These are phyloP conservation scores for Laticauda colubrina DNA, from an alignment of 2,113 vertebrate species.

Conservation along the genomic window DNA sequence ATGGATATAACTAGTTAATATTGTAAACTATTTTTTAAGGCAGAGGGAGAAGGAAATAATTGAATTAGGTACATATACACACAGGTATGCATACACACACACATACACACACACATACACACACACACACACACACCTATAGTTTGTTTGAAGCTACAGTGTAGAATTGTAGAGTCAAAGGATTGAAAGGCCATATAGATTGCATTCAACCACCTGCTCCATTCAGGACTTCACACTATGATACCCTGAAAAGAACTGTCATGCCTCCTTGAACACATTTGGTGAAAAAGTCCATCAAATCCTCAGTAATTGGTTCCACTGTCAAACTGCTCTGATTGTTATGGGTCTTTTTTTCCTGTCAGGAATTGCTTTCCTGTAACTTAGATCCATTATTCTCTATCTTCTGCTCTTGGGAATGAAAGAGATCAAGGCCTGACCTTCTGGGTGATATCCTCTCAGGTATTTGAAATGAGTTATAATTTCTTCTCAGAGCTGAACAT, in stretches of 20 bases:
- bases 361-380: background rate
- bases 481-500: background rate
- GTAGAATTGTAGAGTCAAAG: background rate
- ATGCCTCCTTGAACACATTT: background rate
- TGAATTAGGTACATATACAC: background rate
- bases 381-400: background rate
- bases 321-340: background rate
- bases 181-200: background rate
- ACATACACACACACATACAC: accelerated
- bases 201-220: background rate
- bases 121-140: background rate
- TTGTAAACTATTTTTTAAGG: background rate
- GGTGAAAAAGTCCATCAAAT: background rate
- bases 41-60: background rate
- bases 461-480: background rate
- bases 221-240: background rate
- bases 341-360: background rate
- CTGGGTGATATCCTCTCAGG: background rate
- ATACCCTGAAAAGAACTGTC: background rate
- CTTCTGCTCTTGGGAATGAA: background rate
- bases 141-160: background rate
- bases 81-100: background rate
- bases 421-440: background rate
- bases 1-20: background rate
- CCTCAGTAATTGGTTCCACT: background rate